A percentile compares a stretch with the other conserved stretches of the same genome.
These are phyloP conservation scores for Bos javanicus DNA, from an alignment of 2,113 vertebrate species.

Conservation along the genomic window DNA sequence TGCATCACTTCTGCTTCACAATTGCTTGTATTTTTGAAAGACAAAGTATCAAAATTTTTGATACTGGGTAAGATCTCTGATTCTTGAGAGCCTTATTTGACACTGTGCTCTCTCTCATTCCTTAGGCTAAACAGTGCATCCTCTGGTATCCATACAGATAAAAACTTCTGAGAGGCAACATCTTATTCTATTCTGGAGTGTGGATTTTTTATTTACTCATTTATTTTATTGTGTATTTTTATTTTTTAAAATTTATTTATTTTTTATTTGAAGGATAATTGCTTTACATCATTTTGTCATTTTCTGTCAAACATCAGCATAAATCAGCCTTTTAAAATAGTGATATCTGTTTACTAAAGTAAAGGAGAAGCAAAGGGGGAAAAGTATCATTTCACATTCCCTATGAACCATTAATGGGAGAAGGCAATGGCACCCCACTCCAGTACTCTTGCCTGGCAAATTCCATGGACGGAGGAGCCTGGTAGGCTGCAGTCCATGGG, in stretches of 20 bases:
- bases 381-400: neutral
- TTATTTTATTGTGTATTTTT: neutral
- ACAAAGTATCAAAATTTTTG: neutral
- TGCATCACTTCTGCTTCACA: neutral
- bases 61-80: neutral
- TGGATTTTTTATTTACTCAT: neutral
- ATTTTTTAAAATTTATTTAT: neutral
- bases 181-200: neutral
- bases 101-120: neutral
- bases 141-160: neutral
- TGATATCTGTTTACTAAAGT: neutral
- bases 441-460: neutral
- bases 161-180: neutral
- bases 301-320: neutral
- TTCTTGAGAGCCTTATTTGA: neutral
- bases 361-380: neutral
- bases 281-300: neutral
- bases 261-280: neutral
- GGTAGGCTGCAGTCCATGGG: too few species aligned
- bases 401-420: neutral
- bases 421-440: neutral
- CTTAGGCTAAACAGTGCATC: neutral
- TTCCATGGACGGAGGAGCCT: neutral
- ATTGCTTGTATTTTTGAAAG: neutral
- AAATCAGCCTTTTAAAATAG: neutral